phyloP scores from a whole-genome alignment of 1,140 invertebrate genomes.

The Drosophila sucinea region DNA sequence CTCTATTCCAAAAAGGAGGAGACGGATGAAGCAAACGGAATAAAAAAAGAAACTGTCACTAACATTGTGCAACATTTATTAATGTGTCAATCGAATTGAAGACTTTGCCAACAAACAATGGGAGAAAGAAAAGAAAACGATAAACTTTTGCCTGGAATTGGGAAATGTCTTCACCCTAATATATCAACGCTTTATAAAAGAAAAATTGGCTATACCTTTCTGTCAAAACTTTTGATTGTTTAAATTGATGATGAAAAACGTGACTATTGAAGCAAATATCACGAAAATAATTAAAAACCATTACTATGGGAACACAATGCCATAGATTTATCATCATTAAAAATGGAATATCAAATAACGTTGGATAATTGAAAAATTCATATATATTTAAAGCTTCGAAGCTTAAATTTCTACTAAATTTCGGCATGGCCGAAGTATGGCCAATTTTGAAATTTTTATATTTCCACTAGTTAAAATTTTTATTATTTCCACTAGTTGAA shows the following conservation, averaged over 20 bases:
- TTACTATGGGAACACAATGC: background rate
- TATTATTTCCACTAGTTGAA: too few relatives aligned
- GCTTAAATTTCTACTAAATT: too few relatives aligned
- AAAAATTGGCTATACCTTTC: conserved; percentile 5
- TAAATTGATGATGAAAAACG: conserved; percentile 1
- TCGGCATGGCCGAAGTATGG: too few relatives aligned
- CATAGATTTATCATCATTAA: too few relatives aligned
- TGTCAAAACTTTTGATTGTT: conserved; percentile 11
- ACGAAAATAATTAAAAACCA: background rate
- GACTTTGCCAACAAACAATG: conserved; percentile 23
- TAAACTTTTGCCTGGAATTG: conserved; percentile 8
- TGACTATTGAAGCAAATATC: background rate
- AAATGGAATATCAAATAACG: too few relatives aligned
- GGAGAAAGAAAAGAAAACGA: conserved; percentile 13
- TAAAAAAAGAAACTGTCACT: conserved; percentile 64
- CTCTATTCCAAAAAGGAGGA: conserved; percentile 53
- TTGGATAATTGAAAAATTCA: too few relatives aligned
- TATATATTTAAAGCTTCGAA: too few relatives aligned
- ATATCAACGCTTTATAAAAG: background rate
- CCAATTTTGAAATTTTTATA: too few relatives aligned
- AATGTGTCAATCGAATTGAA: conserved; percentile 78
- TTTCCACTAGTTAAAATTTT: too few relatives aligned
- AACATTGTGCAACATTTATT: conserved; percentile 73
- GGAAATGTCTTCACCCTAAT: conserved; percentile 8
- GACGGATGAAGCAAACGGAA: background rate